Evolutionary conservation across 1,140 invertebrate species (phyloP).

Genomic region (Oreohelix idahoensis): DNA sequence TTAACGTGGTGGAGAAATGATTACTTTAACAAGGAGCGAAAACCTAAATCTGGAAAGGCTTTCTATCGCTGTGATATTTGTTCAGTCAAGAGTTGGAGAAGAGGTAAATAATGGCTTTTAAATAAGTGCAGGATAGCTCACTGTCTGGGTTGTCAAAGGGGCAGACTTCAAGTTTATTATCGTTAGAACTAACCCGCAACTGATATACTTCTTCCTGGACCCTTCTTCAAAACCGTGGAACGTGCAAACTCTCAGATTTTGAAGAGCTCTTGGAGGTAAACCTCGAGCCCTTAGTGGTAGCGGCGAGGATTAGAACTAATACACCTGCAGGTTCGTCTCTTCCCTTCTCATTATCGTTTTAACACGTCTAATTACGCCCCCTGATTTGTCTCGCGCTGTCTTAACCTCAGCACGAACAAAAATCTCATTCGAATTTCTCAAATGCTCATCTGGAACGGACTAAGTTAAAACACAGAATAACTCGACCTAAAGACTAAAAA

Average conservation of each 20-base stretch:
- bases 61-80: background rate
- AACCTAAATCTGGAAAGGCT: background rate
- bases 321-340: background rate
- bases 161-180: background rate
- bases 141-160: background rate
- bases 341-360: slow-evolving; percentile 1
- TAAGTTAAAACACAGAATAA: background rate
- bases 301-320: background rate
- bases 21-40: background rate
- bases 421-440: background rate
- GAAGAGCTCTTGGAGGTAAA: background rate
- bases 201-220: background rate
- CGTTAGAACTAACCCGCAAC: background rate
- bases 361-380: background rate
- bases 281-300: too few relatives aligned
- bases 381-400: background rate
- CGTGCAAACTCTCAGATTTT: background rate
- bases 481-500: too few relatives aligned
- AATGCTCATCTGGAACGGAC: background rate
- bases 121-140: background rate
- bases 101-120: background rate
- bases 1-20: background rate
- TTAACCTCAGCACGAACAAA: background rate
- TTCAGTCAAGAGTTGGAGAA: background rate
- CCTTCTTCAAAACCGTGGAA: background rate